Evolutionary conservation across 1,140 invertebrate genomes (phyloP), one percentile per base, ranked within the genome.

Genomic region (Mesaphorura yosii): DNA sequence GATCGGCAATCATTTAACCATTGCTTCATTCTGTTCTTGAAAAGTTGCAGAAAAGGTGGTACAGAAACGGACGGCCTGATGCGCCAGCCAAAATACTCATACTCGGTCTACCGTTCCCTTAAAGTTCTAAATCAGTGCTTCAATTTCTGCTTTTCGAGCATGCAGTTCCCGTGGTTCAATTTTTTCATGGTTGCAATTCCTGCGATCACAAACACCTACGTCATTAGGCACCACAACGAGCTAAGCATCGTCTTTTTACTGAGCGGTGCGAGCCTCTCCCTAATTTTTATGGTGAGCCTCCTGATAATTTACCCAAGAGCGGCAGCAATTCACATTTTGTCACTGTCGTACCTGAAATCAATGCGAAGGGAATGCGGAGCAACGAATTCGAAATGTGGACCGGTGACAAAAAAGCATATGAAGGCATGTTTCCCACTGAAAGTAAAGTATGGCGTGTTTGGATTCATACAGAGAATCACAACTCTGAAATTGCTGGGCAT

Each of bases 121-220:
- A 23, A 27, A 23, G 25, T 46, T 23, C 44, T 46, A 15, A 46
- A 46, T 19, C 6, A 7, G 20, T 23, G 29, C 25, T 46, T 46
- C 44, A 46, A 46, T 20, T 6, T 6, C 6, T 6, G 15, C 20
- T 46, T 46, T 25, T 46, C 44, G 7, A 26, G 7, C 7, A 5
- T 46, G 7, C 44, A 27, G 6, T 28, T 46, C 44, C 44, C 44
- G 7, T 46, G 44, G 44, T 28, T 46, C 5, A 7, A 46, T 7
- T 6, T 12, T 6, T 12, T 12, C 25, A 26, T 46, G 6, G 20
- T 46, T 19, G 6, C 7, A 6, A 46, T 28, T 10, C 44, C 44
- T 4, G 17, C 44, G 7, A 19, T 20, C 29, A 27, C 23, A 26
- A 46, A 46, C 44, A 27, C 29, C 25, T 20, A 27, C 7, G 6